Conservation (phyloP, 2,888 invertebrate genomes). For the Trichogramma evanescens region DNA sequence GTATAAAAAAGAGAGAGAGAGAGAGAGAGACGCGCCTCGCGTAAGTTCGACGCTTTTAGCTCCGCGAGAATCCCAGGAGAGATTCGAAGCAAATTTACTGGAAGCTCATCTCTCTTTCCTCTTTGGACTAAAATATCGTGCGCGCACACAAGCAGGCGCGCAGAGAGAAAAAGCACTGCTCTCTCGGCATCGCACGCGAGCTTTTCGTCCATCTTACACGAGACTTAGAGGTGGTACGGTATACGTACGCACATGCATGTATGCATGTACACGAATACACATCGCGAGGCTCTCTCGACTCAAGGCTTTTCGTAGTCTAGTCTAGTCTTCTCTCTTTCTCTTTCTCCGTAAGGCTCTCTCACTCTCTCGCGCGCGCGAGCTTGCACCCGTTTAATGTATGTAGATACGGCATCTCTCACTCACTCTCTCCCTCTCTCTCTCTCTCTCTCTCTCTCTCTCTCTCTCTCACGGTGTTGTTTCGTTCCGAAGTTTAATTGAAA, state of each 20-base stretch:
- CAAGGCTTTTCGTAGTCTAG: too few relatives aligned
- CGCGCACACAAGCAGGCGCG: background rate
- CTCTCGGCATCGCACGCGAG: too few relatives aligned
- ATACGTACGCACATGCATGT: too few relatives aligned
- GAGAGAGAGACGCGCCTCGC: conserved; percentile 1
- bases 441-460: too few relatives aligned
- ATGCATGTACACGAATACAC: too few relatives aligned
- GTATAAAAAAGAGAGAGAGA: conserved; percentile 4
- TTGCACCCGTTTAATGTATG: conserved; percentile 15
- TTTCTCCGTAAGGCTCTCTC: background rate
- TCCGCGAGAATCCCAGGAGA: background rate
- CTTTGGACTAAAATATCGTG: background rate
- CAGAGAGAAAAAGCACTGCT: too few relatives aligned
- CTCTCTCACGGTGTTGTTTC: background rate
- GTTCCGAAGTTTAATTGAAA: conserved; percentile 17
- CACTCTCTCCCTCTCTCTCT: too few relatives aligned
- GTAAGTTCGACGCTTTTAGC: background rate
- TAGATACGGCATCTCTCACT: conserved; percentile 2
- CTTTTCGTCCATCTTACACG: too few relatives aligned
- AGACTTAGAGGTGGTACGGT: too few relatives aligned
- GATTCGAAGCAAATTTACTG: conserved; percentile 3
- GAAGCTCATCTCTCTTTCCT: background rate
- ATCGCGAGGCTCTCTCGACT: too few relatives aligned
- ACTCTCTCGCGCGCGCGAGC: conserved; percentile 3
- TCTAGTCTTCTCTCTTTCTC: too few relatives aligned